Conservation (phyloP, 2,888 invertebrate genomes). For the Cerceris ruficornis region DNA sequence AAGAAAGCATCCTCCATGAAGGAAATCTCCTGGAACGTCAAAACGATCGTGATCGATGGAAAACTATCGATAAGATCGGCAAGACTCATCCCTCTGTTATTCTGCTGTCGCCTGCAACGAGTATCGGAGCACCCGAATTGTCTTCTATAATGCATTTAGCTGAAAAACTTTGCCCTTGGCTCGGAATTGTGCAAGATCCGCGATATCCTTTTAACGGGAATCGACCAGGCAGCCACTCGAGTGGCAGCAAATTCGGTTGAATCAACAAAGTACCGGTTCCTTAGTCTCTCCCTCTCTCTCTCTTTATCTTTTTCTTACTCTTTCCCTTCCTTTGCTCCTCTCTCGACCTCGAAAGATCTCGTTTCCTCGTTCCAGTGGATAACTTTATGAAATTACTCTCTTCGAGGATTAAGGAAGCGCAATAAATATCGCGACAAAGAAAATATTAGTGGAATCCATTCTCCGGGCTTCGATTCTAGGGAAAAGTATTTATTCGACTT, state of each 20-base stretch:
- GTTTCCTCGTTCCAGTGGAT: slow-evolving; percentile 15
- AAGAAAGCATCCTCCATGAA: too few species aligned
- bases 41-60: too few species aligned
- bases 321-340: too few species aligned
- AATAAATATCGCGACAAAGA: slow-evolving; percentile 31
- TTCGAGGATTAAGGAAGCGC: neutral
- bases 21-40: too few species aligned
- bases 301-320: too few species aligned
- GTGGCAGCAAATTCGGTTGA: slow-evolving; percentile 42
- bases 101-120: neutral
- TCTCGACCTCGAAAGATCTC: slow-evolving; percentile 12
- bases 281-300: neutral
- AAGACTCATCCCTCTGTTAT: neutral
- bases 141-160: slow-evolving; percentile 9
- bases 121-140: neutral
- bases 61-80: too few species aligned
- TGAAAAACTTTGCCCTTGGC: slow-evolving; percentile 31
- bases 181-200: slow-evolving; percentile 46
- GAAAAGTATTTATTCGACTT: too few species aligned
- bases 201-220: slow-evolving; percentile 43
- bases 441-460: neutral
- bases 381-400: neutral
- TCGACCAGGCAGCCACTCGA: slow-evolving; percentile 47
- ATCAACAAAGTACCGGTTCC: slow-evolving; percentile 43
- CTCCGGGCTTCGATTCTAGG: neutral